Conservation (phyloP, 2,888 invertebrate genomes). For the Ischnura elegans region DNA sequence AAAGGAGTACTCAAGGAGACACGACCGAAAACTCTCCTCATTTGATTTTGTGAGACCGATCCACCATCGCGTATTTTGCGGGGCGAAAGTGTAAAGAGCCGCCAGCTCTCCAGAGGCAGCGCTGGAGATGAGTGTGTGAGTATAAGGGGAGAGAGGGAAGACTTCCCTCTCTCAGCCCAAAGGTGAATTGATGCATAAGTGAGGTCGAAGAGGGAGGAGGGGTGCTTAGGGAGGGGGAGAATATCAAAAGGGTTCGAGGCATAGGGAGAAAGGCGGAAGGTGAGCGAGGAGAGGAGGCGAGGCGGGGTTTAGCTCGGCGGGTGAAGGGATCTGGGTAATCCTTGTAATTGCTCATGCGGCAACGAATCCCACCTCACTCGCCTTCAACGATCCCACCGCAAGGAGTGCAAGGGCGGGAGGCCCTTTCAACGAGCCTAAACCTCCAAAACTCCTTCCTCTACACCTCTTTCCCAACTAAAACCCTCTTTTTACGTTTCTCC, state of each 20-base stretch:
- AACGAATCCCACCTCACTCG: constrained; percentile 66
- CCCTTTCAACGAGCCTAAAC: constrained; percentile 13
- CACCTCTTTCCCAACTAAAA: neutral
- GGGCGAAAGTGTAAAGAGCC: constrained; percentile 49
- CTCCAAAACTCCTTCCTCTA: neutral
- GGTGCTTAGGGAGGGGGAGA: neutral
- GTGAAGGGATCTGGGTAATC: constrained; percentile 59
- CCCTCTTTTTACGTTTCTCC: neutral
- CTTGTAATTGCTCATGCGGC: constrained; percentile 67
- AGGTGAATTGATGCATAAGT: constrained; percentile 53
- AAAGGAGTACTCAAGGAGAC: neutral
- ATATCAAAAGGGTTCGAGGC: neutral
- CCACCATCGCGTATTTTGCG: neutral
- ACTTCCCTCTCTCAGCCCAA: constrained; percentile 19
- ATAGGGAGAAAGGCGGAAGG: neutral
- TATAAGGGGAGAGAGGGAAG: constrained; percentile 19
- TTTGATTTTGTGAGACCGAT: neutral
- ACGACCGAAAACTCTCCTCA: neutral
- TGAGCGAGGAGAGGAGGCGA: neutral
- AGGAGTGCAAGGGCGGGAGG: constrained; percentile 20
- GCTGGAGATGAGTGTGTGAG: neutral
- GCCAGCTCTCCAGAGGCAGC: neutral
- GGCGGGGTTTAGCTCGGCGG: neutral
- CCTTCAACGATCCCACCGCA: constrained; percentile 55
- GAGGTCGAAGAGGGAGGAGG: constrained; percentile 46